These are phyloP conservation scores for Augiades crinisus DNA, from an alignment of 2,888 invertebrate genomes.

Conservation along the genomic window DNA sequence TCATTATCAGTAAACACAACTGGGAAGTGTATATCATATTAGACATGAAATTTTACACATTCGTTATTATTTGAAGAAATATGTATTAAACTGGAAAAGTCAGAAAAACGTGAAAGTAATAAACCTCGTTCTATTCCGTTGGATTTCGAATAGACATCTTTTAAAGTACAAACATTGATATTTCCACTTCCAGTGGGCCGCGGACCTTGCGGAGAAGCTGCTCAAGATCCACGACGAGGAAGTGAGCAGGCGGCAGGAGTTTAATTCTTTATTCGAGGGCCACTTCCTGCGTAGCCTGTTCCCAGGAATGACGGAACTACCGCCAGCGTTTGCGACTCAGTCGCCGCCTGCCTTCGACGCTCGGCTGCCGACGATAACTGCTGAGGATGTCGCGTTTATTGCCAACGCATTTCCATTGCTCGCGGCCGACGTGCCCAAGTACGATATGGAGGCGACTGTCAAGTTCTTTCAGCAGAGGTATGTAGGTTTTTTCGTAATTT, in stretches of 20 bases:
- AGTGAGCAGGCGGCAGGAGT: constrained; percentile 87
- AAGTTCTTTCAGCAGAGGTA: constrained; percentile 86
- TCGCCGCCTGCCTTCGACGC: constrained; percentile 89
- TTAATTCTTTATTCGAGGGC: constrained; percentile 88
- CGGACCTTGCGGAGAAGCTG: constrained; percentile 89
- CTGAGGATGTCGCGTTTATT: constrained; percentile 83
- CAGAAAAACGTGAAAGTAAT: too few relatives aligned
- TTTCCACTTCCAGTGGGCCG: constrained; percentile 86
- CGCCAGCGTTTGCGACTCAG: constrained; percentile 91
- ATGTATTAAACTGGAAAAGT: too few relatives aligned
- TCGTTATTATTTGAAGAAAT: too few relatives aligned
- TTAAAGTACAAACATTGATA: neutral
- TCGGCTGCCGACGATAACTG: constrained; percentile 83
- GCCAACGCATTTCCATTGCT: constrained; percentile 85
- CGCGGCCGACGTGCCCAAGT: constrained; percentile 83
- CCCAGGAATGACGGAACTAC: constrained; percentile 93
- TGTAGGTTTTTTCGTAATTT: too few relatives aligned
- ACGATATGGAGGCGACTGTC: constrained; percentile 86
- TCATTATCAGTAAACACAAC: too few relatives aligned
- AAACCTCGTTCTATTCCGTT: too few relatives aligned
- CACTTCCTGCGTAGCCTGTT: constrained; percentile 93
- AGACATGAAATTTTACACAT: too few relatives aligned
- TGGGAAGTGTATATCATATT: too few relatives aligned
- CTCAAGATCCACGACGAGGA: constrained; percentile 92
- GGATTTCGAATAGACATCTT: too few relatives aligned